These are phyloP conservation scores for Drosophila dives DNA, from an alignment of 2,888 invertebrate species.

Conservation along the genomic window DNA sequence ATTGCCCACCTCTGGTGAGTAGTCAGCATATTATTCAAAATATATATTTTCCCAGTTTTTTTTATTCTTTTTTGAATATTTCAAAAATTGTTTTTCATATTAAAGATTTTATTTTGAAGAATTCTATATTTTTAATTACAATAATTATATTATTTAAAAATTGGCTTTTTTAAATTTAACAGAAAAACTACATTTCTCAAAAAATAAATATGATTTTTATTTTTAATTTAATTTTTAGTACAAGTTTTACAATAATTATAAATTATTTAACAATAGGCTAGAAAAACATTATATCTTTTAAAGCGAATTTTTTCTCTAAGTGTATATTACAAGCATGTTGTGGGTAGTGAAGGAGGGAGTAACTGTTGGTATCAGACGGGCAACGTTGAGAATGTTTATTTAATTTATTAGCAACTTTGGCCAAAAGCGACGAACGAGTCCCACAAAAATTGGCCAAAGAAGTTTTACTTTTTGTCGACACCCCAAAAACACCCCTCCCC, in stretches of 20 bases:
- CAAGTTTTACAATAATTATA: not conserved
- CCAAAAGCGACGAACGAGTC: slow-evolving; percentile 35
- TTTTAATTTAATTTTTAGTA: too few relatives aligned
- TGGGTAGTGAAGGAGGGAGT: not conserved
- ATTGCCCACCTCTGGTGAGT: slow-evolving; percentile 52
- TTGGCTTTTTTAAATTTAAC: too few relatives aligned
- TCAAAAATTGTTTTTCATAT: too few relatives aligned
- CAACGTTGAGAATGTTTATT: slow-evolving; percentile 55
- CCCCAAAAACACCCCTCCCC: not conserved
- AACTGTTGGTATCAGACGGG: not conserved
- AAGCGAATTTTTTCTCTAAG: not conserved
- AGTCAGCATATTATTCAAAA: not conserved
- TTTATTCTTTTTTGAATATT: not conserved
- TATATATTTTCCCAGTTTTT: too few relatives aligned
- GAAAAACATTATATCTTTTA: not conserved
- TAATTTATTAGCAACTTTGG: slow-evolving; percentile 70
- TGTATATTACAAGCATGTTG: slow-evolving; percentile 28
- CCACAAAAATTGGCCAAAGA: slow-evolving; percentile 53
- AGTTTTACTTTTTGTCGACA: slow-evolving; percentile 38
- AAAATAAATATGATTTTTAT: not conserved
- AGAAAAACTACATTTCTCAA: too few relatives aligned
- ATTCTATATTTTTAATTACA: too few relatives aligned
- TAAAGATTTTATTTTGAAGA: too few relatives aligned
- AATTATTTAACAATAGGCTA: not conserved
- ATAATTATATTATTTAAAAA: too few relatives aligned